Evolutionary conservation across 2,888 invertebrate genomes (phyloP), one percentile per base, ranked within the genome.

Genomic region (Oligia fasciuncula): DNA sequence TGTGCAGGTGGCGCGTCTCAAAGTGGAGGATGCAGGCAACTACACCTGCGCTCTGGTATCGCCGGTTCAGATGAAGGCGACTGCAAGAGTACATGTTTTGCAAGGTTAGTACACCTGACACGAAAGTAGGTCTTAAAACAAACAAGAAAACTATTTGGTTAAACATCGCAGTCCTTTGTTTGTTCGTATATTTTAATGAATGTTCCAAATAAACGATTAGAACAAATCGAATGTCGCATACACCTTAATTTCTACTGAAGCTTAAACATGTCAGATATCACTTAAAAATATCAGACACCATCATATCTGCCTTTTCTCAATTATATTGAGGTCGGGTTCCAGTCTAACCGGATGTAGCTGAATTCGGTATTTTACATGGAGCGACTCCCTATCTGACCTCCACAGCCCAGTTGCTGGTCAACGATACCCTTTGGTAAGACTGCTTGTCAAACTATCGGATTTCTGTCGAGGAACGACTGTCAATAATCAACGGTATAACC

Each of bases 21-120:
- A 97, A 89, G 94, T 96, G 88, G 96, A 97, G 83, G 98, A 98
- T 90, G 97, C 97, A 5, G 98, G 98, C 2, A 97, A 97, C 93
- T 98, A 98, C 94, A 98, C 98, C 80, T 98, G 98, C 91, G 96
- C 97, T 76, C 97, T 98, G 72, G 97, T 97, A 88, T 97, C 97
- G 49, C 96, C 96, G 3, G 94, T 97, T 74, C 96, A 97, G 51
- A 96, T 97, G 95, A 94, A 89, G 77, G 97, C 97, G 79, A 96
- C 97, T 40, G 97, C 98, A 49, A 96, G 97, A 90, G 97, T 98
- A 73, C 97, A 97, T 86, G 97, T 98, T 74, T 95, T 98, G 89
- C 97, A 98, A 97, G 97, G 98, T 98, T 93, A 91, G 92, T 87
- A 80, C 51, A 71, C 8, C 62, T 70, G 54, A 3, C 23, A 40